phyloP scores from a whole-genome alignment of 1,140 invertebrate genomes.

The Saccostrea echinata region DNA sequence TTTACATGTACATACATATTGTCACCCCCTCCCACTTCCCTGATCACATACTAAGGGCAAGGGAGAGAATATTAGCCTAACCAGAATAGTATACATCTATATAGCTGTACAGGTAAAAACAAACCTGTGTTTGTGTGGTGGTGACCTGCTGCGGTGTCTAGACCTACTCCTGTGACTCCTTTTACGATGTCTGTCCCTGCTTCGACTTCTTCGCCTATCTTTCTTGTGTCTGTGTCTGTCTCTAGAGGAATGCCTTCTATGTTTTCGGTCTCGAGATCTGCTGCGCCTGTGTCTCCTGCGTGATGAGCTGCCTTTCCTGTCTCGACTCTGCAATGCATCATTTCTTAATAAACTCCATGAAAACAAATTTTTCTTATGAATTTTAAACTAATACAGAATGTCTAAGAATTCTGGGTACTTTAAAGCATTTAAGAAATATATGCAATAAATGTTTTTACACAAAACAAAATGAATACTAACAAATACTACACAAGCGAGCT shows the following conservation, averaged over 20 bases:
- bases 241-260: constrained; percentile 52
- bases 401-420: no score
- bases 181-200: constrained; percentile 51
- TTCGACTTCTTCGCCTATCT: constrained; percentile 55
- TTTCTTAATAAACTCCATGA: neutral
- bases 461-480: no score
- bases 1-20: no score
- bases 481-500: no score
- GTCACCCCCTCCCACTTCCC: no score
- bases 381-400: no score
- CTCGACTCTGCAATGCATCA: neutral
- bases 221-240: constrained; percentile 53
- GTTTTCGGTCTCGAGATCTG: constrained; percentile 50
- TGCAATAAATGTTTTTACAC: no score
- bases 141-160: constrained; percentile 32
- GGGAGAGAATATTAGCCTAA: no score
- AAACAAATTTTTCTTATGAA: no score
- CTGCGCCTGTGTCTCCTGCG: constrained; percentile 50
- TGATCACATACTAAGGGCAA: no score
- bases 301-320: constrained; percentile 16
- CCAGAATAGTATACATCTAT: no score
- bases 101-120: neutral
- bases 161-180: constrained; percentile 45
- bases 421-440: no score
- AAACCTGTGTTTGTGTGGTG: constrained; percentile 15